Percentiles rank a stretch among this genome's conserved stretches.
Conservation (phyloP, 2,113 vertebrate genomes). For the Gobiocypris rarus region DNA sequence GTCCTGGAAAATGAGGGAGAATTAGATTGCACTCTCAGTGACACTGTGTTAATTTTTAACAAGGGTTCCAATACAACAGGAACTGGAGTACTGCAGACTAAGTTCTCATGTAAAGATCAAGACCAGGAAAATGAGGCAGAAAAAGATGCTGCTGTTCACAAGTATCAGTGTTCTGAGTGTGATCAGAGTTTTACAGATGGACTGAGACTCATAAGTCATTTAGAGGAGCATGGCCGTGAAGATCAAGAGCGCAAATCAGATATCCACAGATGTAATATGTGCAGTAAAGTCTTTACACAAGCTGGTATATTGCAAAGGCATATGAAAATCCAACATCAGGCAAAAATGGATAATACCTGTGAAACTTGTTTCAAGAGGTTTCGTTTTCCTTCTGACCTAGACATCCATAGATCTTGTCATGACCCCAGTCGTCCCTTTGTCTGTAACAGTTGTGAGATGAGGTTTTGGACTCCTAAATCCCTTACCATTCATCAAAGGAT, state of each 20-base stretch:
- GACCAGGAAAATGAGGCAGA: slow-evolving; percentile 33
- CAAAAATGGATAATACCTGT: slow-evolving; percentile 57
- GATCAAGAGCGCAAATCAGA: slow-evolving; percentile 62
- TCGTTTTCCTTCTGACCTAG: slow-evolving; percentile 63
- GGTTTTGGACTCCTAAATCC: slow-evolving; percentile 65
- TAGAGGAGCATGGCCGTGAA: slow-evolving; percentile 77
- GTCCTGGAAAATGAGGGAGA: slow-evolving; percentile 50
- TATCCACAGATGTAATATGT: slow-evolving; percentile 65
- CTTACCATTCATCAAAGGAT: slow-evolving; percentile 65
- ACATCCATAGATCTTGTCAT: slow-evolving; percentile 69
- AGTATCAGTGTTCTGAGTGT: slow-evolving; percentile 81
- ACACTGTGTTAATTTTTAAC: slow-evolving; percentile 66
- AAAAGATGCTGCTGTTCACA: slow-evolving; percentile 59
- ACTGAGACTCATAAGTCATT: slow-evolving; percentile 77
- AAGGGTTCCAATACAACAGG: slow-evolving; percentile 64
- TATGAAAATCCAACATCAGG: slow-evolving; percentile 64
- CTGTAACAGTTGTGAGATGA: slow-evolving; percentile 67
- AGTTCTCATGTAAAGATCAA: slow-evolving; percentile 69
- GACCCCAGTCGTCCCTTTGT: slow-evolving; percentile 65
- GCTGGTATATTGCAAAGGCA: slow-evolving; percentile 67
- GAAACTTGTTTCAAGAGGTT: slow-evolving; percentile 62
- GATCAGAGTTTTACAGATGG: slow-evolving; percentile 78
- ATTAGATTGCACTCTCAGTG: slow-evolving; percentile 59
- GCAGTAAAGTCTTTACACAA: slow-evolving; percentile 63
- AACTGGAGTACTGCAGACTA: slow-evolving; percentile 70